A percentile compares a stretch with the other conserved stretches of the same genome.
These are phyloP conservation scores for Drosophila mulleri DNA, from an alignment of 2,888 invertebrate genomes.

Conservation along the genomic window DNA sequence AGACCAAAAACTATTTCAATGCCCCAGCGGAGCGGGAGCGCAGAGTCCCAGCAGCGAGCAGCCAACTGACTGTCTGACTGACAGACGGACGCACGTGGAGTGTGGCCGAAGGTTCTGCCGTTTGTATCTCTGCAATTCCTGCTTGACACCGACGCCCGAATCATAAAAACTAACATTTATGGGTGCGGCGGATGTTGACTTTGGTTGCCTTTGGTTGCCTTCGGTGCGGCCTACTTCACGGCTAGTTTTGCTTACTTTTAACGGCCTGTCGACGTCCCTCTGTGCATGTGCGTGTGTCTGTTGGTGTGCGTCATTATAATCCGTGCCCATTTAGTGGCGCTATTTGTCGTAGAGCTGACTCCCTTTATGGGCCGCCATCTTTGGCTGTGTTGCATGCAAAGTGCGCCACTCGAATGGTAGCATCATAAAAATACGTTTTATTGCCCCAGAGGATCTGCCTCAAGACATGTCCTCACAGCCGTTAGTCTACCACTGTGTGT, in stretches of 20 bases:
- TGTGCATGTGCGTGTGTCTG: conserved; percentile 15
- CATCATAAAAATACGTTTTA: conserved; percentile 79
- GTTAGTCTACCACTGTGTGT: conserved; percentile 29
- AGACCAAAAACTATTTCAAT: conserved; percentile 80
- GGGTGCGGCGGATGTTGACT: conserved; percentile 55
- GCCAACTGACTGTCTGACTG: conserved; percentile 5
- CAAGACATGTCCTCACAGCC: conserved; percentile 62
- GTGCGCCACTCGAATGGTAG: conserved; percentile 69
- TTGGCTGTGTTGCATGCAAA: conserved; percentile 67
- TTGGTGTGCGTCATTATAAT: conserved; percentile 72
- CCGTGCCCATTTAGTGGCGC: conserved; percentile 78
- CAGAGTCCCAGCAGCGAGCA: neutral
- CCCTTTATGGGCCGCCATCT: conserved; percentile 69
- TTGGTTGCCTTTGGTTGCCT: conserved; percentile 49
- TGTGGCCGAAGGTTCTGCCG: conserved; percentile 8
- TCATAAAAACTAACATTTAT: conserved; percentile 79
- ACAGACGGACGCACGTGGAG: neutral
- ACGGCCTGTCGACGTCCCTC: conserved; percentile 39
- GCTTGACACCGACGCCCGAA: conserved; percentile 21
- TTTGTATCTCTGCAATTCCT: conserved; percentile 34
- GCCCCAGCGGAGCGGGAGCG: conserved; percentile 55
- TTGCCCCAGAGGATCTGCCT: conserved; percentile 69
- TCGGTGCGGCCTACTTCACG: conserved; percentile 60
- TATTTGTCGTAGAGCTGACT: conserved; percentile 75
- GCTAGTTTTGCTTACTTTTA: conserved; percentile 75